Evolutionary conservation across 2,113 vertebrate genomes (phyloP).

Genomic region (Tonatia bakeri): DNA sequence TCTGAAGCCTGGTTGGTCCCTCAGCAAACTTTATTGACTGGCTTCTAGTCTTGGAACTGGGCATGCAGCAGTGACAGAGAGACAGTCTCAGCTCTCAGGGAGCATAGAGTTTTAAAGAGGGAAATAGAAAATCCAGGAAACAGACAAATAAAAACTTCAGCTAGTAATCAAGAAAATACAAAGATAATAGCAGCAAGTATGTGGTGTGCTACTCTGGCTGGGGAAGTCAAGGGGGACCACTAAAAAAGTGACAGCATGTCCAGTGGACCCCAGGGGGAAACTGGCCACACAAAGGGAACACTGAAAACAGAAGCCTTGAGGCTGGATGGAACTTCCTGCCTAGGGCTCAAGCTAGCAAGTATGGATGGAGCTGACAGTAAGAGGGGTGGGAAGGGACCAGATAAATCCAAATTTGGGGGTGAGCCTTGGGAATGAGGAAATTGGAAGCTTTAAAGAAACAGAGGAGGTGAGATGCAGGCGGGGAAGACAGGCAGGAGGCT

Average conservation of each 20-base stretch:
- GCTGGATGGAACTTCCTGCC: background rate
- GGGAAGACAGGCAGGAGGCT: background rate
- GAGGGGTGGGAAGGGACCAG: background rate
- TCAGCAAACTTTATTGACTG: background rate
- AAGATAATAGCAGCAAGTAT: background rate
- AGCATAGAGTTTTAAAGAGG: background rate
- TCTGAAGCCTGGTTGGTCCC: background rate
- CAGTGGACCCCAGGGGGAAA: background rate
- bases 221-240: background rate
- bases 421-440: background rate
- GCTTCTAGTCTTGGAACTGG: no score
- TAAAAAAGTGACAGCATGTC: background rate
- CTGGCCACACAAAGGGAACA: background rate
- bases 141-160: background rate
- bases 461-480: background rate
- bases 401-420: background rate
- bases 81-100: background rate
- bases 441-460: background rate
- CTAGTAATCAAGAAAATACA: background rate
- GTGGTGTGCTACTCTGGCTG: background rate
- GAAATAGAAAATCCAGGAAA: background rate
- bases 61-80: background rate
- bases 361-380: background rate
- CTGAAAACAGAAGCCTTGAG: background rate
- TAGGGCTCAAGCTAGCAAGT: background rate